Conservation (phyloP, 2,888 invertebrate species). For the Biston betularia region DNA sequence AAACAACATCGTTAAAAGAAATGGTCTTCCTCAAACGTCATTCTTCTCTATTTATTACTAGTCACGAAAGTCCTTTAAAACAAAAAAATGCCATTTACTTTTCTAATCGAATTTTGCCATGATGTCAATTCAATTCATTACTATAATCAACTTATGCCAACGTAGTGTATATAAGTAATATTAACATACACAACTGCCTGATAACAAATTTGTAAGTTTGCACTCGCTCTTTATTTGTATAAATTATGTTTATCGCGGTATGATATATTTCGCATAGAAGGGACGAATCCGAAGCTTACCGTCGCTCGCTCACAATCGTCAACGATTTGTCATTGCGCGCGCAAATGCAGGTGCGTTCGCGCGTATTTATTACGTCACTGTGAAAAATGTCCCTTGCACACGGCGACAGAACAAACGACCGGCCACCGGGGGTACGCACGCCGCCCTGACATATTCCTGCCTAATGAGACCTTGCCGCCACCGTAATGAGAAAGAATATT, state of each 20-base stretch:
- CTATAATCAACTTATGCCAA: too few species aligned
- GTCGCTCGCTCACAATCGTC: slow-evolving; percentile 55
- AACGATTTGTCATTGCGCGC: slow-evolving; percentile 67
- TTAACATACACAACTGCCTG: too few species aligned
- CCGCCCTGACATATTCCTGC: slow-evolving; percentile 69
- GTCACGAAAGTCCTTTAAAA: too few species aligned
- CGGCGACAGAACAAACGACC: slow-evolving; percentile 73
- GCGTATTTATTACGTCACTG: slow-evolving; percentile 68
- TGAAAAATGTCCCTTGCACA: slow-evolving; percentile 69
- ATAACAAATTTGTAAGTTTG: too few species aligned
- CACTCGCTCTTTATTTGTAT: too few species aligned
- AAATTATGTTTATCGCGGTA: background rate
- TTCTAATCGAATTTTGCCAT: too few species aligned
- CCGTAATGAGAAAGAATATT: slow-evolving; percentile 73
- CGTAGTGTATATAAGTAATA: too few species aligned
- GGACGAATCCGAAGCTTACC: slow-evolving; percentile 48
- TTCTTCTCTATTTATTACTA: too few species aligned
- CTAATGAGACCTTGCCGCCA: slow-evolving; percentile 70
- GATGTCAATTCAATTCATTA: too few species aligned
- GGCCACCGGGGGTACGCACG: slow-evolving; percentile 61
- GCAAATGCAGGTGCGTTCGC: slow-evolving; percentile 68
- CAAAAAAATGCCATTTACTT: too few species aligned
- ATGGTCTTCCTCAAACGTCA: too few species aligned
- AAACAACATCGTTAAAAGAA: too few species aligned
- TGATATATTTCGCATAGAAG: slow-evolving; percentile 7